These are phyloP conservation scores for Eutrigla gurnardus DNA, from an alignment of 2,797 vertebrate species.

Conservation along the genomic window DNA sequence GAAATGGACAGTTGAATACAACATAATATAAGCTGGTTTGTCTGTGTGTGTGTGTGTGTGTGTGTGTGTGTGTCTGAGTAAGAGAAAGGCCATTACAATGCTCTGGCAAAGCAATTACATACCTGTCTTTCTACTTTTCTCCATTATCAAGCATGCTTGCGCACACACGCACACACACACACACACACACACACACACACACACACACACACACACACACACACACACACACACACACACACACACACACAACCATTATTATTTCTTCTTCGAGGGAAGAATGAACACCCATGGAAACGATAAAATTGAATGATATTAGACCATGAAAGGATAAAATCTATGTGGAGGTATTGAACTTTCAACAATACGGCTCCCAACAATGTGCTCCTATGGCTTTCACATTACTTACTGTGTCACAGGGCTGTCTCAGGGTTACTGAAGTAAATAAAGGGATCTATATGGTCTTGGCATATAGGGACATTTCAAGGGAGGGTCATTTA, in stretches of 20 bases:
- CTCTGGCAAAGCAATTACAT: background rate
- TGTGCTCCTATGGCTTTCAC: constrained; percentile 8
- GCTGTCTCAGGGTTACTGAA: constrained; percentile 26
- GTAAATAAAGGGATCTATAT: constrained; percentile 22
- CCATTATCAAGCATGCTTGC: constrained; percentile 2
- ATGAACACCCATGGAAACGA: constrained; percentile 18
- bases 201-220: background rate
- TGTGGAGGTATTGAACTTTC: constrained; percentile 1
- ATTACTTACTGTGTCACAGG: constrained; percentile 13
- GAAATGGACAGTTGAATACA: background rate
- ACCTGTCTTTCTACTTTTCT: background rate
- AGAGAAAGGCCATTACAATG: background rate
- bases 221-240: background rate
- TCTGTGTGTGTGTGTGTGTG: background rate
- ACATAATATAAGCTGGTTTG: background rate
- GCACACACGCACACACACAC: background rate
- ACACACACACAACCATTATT: background rate
- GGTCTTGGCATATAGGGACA: constrained; percentile 27
- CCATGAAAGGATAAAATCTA: constrained; percentile 28
- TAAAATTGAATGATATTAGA: constrained; percentile 25
- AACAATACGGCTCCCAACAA: constrained; percentile 21
- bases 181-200: background rate
- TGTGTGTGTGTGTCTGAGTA: background rate
- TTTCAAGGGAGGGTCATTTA: constrained; percentile 1
- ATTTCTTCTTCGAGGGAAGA: background rate